Base-by-base conservation (phyloP, 2,888 invertebrate species). In the Apotomis capreana region DNA sequence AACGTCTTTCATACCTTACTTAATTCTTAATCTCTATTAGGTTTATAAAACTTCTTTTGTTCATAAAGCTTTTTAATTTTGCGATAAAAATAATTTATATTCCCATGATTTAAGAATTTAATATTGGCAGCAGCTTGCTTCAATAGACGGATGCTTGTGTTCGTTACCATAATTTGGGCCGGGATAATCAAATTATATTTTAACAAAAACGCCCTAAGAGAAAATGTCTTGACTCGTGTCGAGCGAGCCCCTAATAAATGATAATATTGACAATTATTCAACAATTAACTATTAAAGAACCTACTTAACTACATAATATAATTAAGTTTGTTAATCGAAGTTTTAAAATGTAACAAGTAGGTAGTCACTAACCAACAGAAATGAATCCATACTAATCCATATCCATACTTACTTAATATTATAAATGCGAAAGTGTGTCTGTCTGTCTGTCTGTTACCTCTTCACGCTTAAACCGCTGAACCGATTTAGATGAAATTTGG, bases 111-210 rank as follows among this genome's bases (percentile, higher is more conserved):
- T 87, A 85, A 85, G 87, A 89, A 88, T 89, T 87, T 89, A 90
- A 89, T 90, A 89, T 89, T 84, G 84, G 88, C 82, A 86, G 86
- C 89, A 88, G 88, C 88, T 88, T 89, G 88, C 83, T 83, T 84
- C 81, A 88, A 88, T 88, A 87, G 85, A 83, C 80, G 82, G 83
- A 83, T 84, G 84, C 81, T 86, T 86, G 84, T 87, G 73, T 87
- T 86, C 84, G 80, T 88, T 87, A 84, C 77, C 86, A 86, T 87
- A 88, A 82, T 87, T 87, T 86, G 83, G 76, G 76, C 76, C 74
- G 76, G 83, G 80, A 83, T 88, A 85, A 89, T 88, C 86, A 86
- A 89, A 90, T 87, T 87, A 87, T 82, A 82, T 84, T 88, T 86
- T 83, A 79, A 80, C 80, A 82, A 83, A 83, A 84, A 82, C 79